Evolutionary conservation across 2,797 vertebrate genomes (phyloP).

Genomic region (Hippoglossus hippoglossus): DNA sequence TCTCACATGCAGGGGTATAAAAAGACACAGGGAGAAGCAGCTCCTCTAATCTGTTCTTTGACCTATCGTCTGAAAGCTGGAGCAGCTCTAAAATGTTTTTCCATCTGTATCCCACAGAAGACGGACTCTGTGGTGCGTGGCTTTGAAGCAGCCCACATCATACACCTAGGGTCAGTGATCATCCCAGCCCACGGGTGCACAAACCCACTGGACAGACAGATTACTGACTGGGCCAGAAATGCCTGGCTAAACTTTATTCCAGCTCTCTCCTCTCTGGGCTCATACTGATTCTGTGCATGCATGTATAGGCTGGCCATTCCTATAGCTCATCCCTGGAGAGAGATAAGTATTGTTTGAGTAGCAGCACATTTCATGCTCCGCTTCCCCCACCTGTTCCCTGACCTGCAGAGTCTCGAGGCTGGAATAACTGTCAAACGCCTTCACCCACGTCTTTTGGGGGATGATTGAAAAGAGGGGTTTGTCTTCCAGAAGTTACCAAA

Average conservation of each 20-base stretch:
- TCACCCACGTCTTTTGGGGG: conserved; percentile 42
- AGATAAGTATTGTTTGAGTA: conserved; percentile 83
- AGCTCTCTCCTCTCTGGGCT: conserved; percentile 41
- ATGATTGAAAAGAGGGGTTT: conserved; percentile 57
- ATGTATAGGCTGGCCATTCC: conserved; percentile 56
- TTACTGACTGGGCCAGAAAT: conserved; percentile 53
- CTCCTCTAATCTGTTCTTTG: conserved; percentile 65
- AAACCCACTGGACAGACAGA: conserved; percentile 54
- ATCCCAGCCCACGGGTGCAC: conserved; percentile 45
- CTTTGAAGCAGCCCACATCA: conserved; percentile 41
- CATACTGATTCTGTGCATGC: conserved; percentile 67
- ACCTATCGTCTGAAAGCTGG: conserved; percentile 54
- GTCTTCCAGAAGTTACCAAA: conserved; percentile 13
- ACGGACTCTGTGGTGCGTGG: conserved; percentile 54
- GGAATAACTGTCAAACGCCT: conserved; percentile 69
- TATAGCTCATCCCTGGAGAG: conserved; percentile 67
- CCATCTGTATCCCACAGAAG: conserved; percentile 49
- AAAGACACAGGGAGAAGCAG: conserved; percentile 47
- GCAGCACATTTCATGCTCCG: conserved; percentile 82
- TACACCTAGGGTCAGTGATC: conserved; percentile 64
- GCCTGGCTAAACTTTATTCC: conserved; percentile 63
- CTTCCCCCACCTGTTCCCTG: conserved; percentile 80
- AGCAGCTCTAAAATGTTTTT: conserved; percentile 54
- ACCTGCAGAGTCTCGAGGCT: conserved; percentile 75
- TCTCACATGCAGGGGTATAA: conserved; percentile 48